A percentile compares a stretch with the other conserved stretches of the same genome.
These are phyloP conservation scores for Pristionchus mayeri DNA, from an alignment of 2,888 invertebrate species.

Conservation along the genomic window DNA sequence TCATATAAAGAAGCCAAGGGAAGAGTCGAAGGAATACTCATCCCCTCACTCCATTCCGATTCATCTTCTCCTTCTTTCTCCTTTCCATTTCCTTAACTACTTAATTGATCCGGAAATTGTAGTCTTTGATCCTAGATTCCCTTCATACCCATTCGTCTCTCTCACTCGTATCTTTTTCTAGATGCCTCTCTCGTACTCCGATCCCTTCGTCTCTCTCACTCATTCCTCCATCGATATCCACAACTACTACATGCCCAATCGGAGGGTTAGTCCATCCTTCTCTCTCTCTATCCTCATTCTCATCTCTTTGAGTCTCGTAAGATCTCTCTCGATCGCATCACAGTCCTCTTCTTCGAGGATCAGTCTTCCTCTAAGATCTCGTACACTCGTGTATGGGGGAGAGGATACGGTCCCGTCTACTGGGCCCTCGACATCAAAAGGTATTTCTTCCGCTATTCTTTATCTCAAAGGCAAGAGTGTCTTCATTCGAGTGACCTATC, in stretches of 20 bases:
- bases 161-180: background rate
- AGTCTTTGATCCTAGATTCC: background rate
- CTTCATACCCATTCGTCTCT: background rate
- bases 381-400: conserved; percentile 63
- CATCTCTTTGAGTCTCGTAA: conserved; percentile 32
- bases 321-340: conserved; percentile 12
- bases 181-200: conserved; percentile 62
- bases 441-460: conserved; percentile 22
- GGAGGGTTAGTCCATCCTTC: conserved; percentile 46
- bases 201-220: conserved; percentile 62
- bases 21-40: background rate
- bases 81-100: background rate
- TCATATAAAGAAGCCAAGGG: background rate
- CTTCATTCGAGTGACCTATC: no score
- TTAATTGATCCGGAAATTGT: conserved; percentile 22
- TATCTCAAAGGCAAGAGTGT: background rate
- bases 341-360: conserved; percentile 55
- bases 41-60: background rate
- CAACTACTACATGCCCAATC: conserved; percentile 63
- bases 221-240: conserved; percentile 59
- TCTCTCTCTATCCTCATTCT: background rate
- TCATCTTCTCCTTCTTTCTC: background rate
- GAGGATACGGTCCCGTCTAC: conserved; percentile 57
- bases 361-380: conserved; percentile 58
- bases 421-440: conserved; percentile 67